Evolutionary conservation across 2,888 invertebrate genomes (phyloP).

Genomic region (Agriotes lineatus): DNA sequence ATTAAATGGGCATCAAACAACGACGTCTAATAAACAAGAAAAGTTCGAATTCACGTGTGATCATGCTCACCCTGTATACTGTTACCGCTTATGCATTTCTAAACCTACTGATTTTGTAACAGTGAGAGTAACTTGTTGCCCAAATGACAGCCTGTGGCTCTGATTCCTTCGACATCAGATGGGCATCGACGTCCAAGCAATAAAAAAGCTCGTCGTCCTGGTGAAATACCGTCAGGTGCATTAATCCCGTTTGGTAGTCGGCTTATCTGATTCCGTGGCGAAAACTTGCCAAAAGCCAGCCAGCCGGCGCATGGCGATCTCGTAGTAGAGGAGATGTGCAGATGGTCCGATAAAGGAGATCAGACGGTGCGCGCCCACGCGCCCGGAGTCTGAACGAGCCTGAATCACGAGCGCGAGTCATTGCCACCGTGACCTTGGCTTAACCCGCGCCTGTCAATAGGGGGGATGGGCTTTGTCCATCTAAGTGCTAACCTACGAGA

Average conservation of each 20-base stretch:
- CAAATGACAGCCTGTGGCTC: no score
- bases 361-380: slow-evolving; percentile 54
- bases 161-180: no score
- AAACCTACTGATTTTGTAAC: no score
- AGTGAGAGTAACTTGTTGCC: no score
- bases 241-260: slow-evolving; percentile 22
- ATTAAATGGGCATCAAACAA: no score
- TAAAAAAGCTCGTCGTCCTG: no score
- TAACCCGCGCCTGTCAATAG: slow-evolving; percentile 53
- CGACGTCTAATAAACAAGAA: no score
- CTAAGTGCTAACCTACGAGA: slow-evolving; percentile 48
- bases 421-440: slow-evolving; percentile 58
- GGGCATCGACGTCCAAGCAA: no score
- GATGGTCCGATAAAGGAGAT: slow-evolving; percentile 53
- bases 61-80: no score
- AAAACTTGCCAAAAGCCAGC: slow-evolving; percentile 29
- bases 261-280: slow-evolving; percentile 18
- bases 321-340: slow-evolving; percentile 48
- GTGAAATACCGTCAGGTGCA: slow-evolving; percentile 25
- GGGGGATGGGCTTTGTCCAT: slow-evolving; percentile 48
- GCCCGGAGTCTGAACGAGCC: slow-evolving; percentile 45
- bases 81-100: no score
- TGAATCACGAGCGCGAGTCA: slow-evolving; percentile 56
- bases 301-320: slow-evolving; percentile 14
- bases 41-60: no score